Evolutionary conservation across 2,797 vertebrate species (phyloP).

Genomic region (Lateolabrax maculatus): DNA sequence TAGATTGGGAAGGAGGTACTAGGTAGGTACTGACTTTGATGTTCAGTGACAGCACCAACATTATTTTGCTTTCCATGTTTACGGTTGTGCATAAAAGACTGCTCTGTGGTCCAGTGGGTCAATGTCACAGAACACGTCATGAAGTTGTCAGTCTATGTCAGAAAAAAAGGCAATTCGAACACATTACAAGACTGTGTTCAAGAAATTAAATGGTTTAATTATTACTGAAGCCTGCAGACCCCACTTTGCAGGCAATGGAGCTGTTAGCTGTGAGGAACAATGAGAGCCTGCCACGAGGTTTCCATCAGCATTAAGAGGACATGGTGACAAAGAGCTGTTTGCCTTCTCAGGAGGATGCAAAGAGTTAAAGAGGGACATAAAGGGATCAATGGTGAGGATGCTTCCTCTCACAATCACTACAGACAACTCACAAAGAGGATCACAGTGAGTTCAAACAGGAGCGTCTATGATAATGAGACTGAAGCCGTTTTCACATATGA

Average conservation of each 20-base stretch:
- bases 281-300: not conserved
- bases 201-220: too few species aligned
- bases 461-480: not conserved
- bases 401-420: not conserved
- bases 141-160: too few species aligned
- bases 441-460: not conserved
- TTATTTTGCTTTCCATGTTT: not conserved
- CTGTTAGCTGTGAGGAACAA: not conserved
- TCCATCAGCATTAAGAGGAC: constrained; percentile 2
- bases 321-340: constrained; percentile 7
- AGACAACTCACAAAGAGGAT: not conserved
- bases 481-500: too few species aligned
- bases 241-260: not conserved
- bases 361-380: constrained; percentile 13
- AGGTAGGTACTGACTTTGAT: too few species aligned
- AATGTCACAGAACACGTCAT: too few species aligned
- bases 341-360: constrained; percentile 18
- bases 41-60: too few species aligned
- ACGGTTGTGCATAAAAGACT: not conserved
- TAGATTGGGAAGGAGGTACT: too few species aligned
- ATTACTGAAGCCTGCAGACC: not conserved
- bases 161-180: too few species aligned
- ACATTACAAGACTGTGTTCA: too few species aligned
- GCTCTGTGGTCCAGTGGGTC: too few species aligned
- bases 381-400: not conserved